phyloP scores from a whole-genome alignment of 2,797 vertebrate species.

The Channallabes apus region DNA sequence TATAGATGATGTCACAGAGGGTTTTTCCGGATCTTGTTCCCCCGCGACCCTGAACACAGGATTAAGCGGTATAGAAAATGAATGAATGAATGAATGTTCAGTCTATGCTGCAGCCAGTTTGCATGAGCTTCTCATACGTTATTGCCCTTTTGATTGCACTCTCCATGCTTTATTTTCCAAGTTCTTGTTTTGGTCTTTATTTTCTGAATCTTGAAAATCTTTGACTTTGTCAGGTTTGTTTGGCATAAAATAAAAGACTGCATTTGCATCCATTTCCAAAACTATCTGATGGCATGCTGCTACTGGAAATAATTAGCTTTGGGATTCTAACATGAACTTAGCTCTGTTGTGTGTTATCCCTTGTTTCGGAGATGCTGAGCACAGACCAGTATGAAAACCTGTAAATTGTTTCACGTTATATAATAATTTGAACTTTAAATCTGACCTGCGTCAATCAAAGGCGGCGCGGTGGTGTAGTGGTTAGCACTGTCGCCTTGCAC shows the following conservation, averaged over 20 bases:
- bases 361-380: neutral
- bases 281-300: neutral
- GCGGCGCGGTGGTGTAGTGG: too few relatives aligned
- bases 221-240: neutral
- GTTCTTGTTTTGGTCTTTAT: neutral
- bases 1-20: too few relatives aligned
- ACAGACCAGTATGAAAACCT: neutral
- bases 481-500: too few relatives aligned
- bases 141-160: neutral
- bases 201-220: neutral
- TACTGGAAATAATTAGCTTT: neutral
- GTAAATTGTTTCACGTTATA: neutral
- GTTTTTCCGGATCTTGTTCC: too few relatives aligned
- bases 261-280: neutral
- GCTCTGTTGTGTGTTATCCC: neutral
- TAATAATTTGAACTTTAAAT: neutral
- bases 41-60: too few relatives aligned
- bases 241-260: neutral
- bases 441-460: too few relatives aligned
- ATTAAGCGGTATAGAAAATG: too few relatives aligned
- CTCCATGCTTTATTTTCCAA: neutral
- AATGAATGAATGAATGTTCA: too few relatives aligned
- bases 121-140: neutral
- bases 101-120: neutral
- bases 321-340: neutral